A percentile compares a stretch with the other conserved stretches of the same genome.
Conservation (phyloP, 2,113 vertebrate genomes). For the Bolborhynchus lineola region DNA sequence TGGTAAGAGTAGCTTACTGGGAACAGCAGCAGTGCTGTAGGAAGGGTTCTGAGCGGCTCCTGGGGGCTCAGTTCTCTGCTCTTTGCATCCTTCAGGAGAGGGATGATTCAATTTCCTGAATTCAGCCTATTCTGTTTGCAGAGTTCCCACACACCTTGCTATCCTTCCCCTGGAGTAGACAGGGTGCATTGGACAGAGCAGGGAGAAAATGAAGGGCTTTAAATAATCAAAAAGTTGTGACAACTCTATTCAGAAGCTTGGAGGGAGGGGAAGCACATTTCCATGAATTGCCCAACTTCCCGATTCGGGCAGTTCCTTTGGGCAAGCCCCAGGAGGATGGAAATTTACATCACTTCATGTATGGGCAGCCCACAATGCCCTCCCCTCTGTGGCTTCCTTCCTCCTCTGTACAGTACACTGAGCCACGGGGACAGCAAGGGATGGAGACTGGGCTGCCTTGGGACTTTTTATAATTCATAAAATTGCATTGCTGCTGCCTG, state of each 20-base stretch:
- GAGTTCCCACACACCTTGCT: background rate
- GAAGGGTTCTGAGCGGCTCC: background rate
- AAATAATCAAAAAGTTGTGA: background rate
- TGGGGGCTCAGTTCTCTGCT: background rate
- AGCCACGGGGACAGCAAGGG: background rate
- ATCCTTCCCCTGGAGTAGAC: background rate
- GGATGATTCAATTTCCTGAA: background rate
- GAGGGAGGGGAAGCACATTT: background rate
- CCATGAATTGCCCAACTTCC: constrained; percentile 34
- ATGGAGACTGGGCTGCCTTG: background rate
- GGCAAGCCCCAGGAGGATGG: background rate
- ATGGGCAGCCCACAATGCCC: background rate
- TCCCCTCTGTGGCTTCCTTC: constrained; percentile 22
- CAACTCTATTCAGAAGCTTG: background rate
- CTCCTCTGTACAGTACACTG: background rate
- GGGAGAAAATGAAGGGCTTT: background rate
- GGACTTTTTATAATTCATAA: constrained; percentile 46
- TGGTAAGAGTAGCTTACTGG: background rate
- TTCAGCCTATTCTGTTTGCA: background rate
- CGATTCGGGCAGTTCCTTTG: constrained; percentile 46
- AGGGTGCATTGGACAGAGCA: background rate
- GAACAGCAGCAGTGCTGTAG: background rate
- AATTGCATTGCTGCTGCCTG: background rate
- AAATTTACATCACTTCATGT: constrained; percentile 1
- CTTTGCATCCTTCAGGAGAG: background rate